phyloP scores from a whole-genome alignment of 1,140 invertebrate species.

The Phthorimaea operculella region DNA sequence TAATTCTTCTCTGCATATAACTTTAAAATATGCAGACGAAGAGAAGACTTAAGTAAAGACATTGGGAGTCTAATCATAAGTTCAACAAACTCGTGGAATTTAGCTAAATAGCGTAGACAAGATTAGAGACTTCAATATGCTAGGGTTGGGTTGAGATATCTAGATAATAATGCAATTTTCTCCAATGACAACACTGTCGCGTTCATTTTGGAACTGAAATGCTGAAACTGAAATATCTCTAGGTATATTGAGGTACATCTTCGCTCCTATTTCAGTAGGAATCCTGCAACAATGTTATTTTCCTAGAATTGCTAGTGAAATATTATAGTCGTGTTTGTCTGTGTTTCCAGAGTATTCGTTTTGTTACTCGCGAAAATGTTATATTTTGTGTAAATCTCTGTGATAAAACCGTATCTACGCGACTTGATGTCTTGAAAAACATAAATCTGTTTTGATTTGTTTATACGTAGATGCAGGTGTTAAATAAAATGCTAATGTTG shows the following conservation, averaged over 20 bases:
- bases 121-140: background rate
- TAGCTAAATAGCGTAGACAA: background rate
- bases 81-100: background rate
- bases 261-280: constrained; percentile 12
- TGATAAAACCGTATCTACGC: background rate
- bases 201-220: constrained; percentile 1
- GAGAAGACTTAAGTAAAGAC: background rate
- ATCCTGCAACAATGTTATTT: constrained; percentile 26
- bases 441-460: background rate
- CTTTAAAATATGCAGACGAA: background rate
- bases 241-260: background rate
- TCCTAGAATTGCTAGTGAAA: constrained; percentile 18
- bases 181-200: constrained; percentile 4
- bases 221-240: background rate
- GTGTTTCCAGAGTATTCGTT: constrained; percentile 15
- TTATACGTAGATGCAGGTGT: background rate
- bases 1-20: background rate
- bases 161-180: background rate
- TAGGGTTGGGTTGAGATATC: background rate
- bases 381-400: background rate
- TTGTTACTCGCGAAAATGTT: background rate
- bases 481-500: background rate
- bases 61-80: background rate
- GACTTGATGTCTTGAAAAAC: background rate
- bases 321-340: constrained; percentile 29